Percentiles rank a stretch among this genome's conserved stretches.
Evolutionary conservation across 2,797 vertebrate species (phyloP).

Genomic region (Lemur catta): DNA sequence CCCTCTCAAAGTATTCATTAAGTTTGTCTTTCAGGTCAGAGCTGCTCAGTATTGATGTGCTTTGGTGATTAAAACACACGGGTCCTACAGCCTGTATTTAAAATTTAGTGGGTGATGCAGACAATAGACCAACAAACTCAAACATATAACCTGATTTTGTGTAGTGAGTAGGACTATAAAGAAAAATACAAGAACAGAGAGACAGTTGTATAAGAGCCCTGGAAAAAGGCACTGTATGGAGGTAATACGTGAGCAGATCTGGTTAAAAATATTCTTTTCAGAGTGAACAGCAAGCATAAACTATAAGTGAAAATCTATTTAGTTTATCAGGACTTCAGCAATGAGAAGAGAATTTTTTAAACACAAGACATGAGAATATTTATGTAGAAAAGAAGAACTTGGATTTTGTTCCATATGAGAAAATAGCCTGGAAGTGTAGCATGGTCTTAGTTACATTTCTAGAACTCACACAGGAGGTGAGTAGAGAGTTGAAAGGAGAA

Average conservation of each 20-base stretch:
- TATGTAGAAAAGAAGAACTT: neutral
- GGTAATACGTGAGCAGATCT: neutral
- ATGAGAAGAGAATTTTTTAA: neutral
- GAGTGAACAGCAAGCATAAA: neutral
- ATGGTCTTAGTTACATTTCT: neutral
- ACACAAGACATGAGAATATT: too few species aligned
- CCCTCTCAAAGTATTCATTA: neutral
- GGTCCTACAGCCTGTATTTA: neutral
- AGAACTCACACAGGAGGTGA: neutral
- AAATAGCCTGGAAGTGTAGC: neutral
- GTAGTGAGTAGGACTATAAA: too few species aligned
- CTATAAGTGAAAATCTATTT: too few species aligned
- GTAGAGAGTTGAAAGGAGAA: too few species aligned
- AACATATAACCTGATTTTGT: too few species aligned
- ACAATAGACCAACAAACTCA: too few species aligned
- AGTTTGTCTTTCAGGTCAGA: neutral
- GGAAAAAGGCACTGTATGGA: too few species aligned
- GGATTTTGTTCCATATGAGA: neutral
- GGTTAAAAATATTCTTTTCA: neutral
- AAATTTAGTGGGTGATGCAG: neutral
- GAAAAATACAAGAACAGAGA: too few species aligned
- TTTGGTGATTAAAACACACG: neutral
- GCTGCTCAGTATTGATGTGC: neutral
- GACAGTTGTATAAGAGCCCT: too few species aligned
- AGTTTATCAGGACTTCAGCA: neutral